Evolutionary conservation across 2,888 invertebrate species (phyloP), one percentile per base, ranked within the genome.

Genomic region (Dicroscelio sp.): DNA sequence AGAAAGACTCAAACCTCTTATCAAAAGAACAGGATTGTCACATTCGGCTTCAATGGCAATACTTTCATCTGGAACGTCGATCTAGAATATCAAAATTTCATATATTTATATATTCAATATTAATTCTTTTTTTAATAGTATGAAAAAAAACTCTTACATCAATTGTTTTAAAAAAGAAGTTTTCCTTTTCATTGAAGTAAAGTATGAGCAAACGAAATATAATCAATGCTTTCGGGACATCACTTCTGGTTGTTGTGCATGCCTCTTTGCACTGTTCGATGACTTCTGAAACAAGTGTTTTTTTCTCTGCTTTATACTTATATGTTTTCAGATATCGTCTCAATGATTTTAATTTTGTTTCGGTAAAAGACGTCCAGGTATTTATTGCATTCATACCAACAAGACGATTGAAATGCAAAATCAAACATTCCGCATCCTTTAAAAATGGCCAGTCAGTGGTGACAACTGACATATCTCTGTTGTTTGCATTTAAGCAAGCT

Each of bases 381-480:
- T 84, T 25, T 12, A 0, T 10, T 35, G 87, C 30, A 25, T 82
- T 55, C 75, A 88, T 90, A 0, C 82, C 85, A 2, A 88, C 20
- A 6, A 88, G 63, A 31, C 31, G 65, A 27, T 67, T 67, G 20
- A 17, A 43, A 55, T 88, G 87, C 14, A 73, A 14, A 17, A 88
- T 60, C 0, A 88, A 20, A 82, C 12, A 76, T n/a, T 75, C 17
- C 10, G 31, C 8, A 12, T 73, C 63, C 52, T 63, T 82, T 25
- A 90, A 43, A 86, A 82, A 88, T 69, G 88, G 86, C 90, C 90
- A 90, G 1, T 85, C 69, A 31, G 25, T 43, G 14, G 58, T 38
- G 0, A 88, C 55, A 12, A 31, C 31, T 33, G 12, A 10, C 2
- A 88, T 14, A 48, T 86, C 31, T 35, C 85, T 31, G 14, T 63